Base-by-base conservation (phyloP, 1,140 invertebrate species). In the Halotydeus destructor region DNA sequence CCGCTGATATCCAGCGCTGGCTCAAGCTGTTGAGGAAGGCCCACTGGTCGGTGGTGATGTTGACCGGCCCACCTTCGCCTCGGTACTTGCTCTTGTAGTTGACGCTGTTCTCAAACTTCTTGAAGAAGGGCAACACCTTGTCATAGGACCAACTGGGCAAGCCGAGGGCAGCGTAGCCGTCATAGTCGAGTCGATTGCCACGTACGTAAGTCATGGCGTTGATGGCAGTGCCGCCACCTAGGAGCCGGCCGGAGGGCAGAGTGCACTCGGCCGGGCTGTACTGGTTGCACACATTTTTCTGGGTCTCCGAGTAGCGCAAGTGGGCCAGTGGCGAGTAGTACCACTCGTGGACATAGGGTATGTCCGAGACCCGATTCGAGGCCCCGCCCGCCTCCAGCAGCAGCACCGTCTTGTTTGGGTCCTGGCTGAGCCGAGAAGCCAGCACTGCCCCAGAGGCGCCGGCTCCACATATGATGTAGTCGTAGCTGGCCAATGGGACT, bases 181-280 rank as follows among this genome's bases (percentile, higher is more conserved):
- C 82, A 57, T 96, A 98, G 57, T 98, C 91, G 44, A 69, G 72
- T 46, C 74, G 74, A 56, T 96, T 91, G 0, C 89, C 91, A 23
- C 91, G 66, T 0, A 97, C 65, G 53, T 97, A 98, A 0, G 94
- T 66, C 91, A 98, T 97, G 54, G 93, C 94, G 58, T 98, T 98
- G 0, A 97, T 65, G 0, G 91, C 82, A 2, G 72, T 76, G 1
- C 71, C 76, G 1, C 81, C 81, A 1, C 80, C 81, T 6, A 76
- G 60, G 0, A 76, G 74, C 56, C 75, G 76, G 12, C 80, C 81
- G 24, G 80, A 58, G 0, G 84, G 80, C 80, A 81, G 81, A 85
- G 51, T 84, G 83, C 54, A 80, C 84, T 22, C 80, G 67, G 28
- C 41, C 70, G 64, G 74, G 73, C 8, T 68, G 68, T 43, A 81